These are phyloP conservation scores for Dinocampus coccinellae DNA, from an alignment of 2,888 invertebrate genomes.

Conservation along the genomic window DNA sequence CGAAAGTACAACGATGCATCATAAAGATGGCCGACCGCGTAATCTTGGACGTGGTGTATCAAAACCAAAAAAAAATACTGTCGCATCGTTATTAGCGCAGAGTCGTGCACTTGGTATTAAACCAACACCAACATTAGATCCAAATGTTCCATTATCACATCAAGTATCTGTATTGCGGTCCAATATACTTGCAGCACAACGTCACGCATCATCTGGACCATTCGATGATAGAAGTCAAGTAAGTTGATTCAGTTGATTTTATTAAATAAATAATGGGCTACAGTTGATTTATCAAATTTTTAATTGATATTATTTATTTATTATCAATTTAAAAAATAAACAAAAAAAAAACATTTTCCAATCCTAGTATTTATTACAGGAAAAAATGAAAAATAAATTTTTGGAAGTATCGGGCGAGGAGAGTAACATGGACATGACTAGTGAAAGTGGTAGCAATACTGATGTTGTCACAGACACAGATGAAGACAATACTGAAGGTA, in stretches of 20 bases:
- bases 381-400: conserved; percentile 68
- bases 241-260: conserved; percentile 41
- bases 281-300: too few species aligned
- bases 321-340: neutral
- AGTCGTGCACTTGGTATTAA: conserved; percentile 86
- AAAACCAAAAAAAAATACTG: conserved; percentile 93
- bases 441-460: conserved; percentile 67
- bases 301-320: conserved; percentile 55
- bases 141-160: conserved; percentile 72
- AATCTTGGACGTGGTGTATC: conserved; percentile 89
- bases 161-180: conserved; percentile 74
- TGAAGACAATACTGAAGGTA: conserved; percentile 66
- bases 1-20: conserved; percentile 71
- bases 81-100: conserved; percentile 88
- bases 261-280: too few species aligned
- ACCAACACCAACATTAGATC: conserved; percentile 76
- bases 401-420: conserved; percentile 67
- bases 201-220: conserved; percentile 61
- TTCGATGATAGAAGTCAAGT: conserved; percentile 65
- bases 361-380: conserved; percentile 66
- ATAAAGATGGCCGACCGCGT: conserved; percentile 83
- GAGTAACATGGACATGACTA: conserved; percentile 68
- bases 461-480: conserved; percentile 66
- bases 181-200: conserved; percentile 78
- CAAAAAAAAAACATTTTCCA: conserved; percentile 38